These are phyloP conservation scores for Agapostemon virescens DNA, from an alignment of 2,888 invertebrate genomes.

Conservation along the genomic window DNA sequence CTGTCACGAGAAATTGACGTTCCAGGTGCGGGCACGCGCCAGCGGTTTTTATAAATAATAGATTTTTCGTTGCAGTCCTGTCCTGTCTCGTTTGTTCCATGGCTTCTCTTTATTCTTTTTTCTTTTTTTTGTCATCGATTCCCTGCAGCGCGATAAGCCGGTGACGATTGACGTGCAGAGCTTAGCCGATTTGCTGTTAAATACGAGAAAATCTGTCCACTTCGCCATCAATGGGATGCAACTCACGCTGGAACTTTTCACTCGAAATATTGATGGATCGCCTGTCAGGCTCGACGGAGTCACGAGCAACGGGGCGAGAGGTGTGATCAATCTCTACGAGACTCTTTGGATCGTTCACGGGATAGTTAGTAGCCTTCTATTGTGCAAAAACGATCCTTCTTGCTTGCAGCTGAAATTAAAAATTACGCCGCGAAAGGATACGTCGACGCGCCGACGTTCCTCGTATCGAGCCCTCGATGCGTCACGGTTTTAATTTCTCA, in stretches of 20 bases:
- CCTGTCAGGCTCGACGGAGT: slow-evolving; percentile 39
- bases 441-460: background rate
- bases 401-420: background rate
- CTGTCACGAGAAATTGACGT: slow-evolving; percentile 39
- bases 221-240: slow-evolving; percentile 48
- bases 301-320: background rate
- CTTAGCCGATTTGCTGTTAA: slow-evolving; percentile 50
- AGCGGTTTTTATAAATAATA: slow-evolving; percentile 31
- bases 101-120: no score
- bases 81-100: background rate
- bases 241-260: slow-evolving; percentile 59
- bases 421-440: background rate
- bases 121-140: background rate
- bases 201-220: slow-evolving; percentile 29
- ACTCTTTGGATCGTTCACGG: slow-evolving; percentile 45
- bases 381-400: background rate
- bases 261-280: slow-evolving; percentile 39
- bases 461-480: background rate
- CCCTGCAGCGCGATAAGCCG: slow-evolving; percentile 52
- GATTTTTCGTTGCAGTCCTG: background rate
- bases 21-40: slow-evolving; percentile 41
- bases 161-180: slow-evolving; percentile 51
- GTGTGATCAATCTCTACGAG: slow-evolving; percentile 56
- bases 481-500: background rate
- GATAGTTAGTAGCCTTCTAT: slow-evolving; percentile 47